These are phyloP conservation scores for Eretmocerus hayati DNA, from an alignment of 2,888 invertebrate species.

Conservation along the genomic window DNA sequence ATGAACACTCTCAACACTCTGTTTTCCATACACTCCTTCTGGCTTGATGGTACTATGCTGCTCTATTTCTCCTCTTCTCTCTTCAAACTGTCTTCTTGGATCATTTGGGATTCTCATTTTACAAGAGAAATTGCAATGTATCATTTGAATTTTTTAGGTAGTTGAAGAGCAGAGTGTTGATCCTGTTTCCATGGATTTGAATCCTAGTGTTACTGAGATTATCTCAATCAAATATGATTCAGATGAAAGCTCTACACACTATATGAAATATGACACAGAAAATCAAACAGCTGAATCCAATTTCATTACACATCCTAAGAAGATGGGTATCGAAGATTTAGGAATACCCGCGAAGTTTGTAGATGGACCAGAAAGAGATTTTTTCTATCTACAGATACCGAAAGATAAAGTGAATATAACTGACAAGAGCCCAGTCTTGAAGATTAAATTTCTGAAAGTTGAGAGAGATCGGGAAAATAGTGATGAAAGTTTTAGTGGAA, in stretches of 20 bases:
- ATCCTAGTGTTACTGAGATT: too few species aligned
- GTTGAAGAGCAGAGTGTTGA: conserved; percentile 23
- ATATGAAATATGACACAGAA: too few species aligned
- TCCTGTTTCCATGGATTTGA: conserved; percentile 10
- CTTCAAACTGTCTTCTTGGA: not conserved
- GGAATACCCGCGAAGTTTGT: conserved; percentile 27
- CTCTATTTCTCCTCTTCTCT: conserved; percentile 13
- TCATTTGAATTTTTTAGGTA: conserved; percentile 45
- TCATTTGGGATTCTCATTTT: too few species aligned
- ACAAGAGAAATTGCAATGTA: conserved; percentile 12
- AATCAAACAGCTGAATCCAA: too few species aligned
- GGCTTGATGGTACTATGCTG: conserved; percentile 17
- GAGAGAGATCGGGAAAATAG: not conserved
- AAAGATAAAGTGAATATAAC: conserved; percentile 24
- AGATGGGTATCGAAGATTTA: too few species aligned
- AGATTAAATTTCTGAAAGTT: conserved; percentile 22
- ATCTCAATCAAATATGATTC: too few species aligned
- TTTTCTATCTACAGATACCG: conserved; percentile 25
- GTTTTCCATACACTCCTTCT: conserved; percentile 16
- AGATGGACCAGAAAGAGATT: conserved; percentile 23
- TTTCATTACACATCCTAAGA: too few species aligned
- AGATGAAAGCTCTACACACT: too few species aligned
- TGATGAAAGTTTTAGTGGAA: not conserved
- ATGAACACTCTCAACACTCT: conserved; percentile 15
- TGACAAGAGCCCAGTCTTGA: conserved; percentile 18